Evolutionary conservation across 2,888 invertebrate genomes (phyloP), one percentile per base, ranked within the genome.

Genomic region (Lasioglossum figueresi): DNA sequence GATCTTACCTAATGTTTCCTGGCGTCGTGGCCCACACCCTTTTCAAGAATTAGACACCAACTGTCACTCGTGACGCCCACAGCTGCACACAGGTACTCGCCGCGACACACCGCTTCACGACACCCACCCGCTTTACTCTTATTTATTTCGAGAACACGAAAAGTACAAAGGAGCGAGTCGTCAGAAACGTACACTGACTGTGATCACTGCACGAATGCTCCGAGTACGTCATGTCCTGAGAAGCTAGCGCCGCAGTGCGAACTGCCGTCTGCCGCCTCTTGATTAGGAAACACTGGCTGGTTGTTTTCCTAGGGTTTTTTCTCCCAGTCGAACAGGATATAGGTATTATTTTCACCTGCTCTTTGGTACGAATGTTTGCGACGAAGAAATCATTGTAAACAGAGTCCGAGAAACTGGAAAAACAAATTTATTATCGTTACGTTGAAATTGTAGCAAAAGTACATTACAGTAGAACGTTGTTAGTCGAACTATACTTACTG

Each of bases 11-110:
- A 92, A 90, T 87, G 90, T 90, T 91, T 91, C 79, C 89, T 91
- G 89, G 92, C 92, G 93, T 93, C 90, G 88, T 89, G 88, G 91
- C 91, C 92, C 92, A 92, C 93, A 92, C 93, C 92, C 92, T 91
- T 88, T 90, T 89, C 87, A 70, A 84, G 79, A 77, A 73, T 82
- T 74, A 76, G 81, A 85, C 68, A 68, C 77, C 82, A 89, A 91
- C 89, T 92, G 92, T 92, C 92, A 92, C 92, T 78, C 59, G 76
- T 48, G 76, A 81, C 82, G 85, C 37, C 59, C 74, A 83, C 82
- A 52, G 71, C 78, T 74, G 76, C 76, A 74, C 84, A 86, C 80
- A 77, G 79, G 66, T 80, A 59, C 77, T 81, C 37, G 66, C 76
- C 78, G 70, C 81, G 73, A 82, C 75, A 80, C 87, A 81, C 82